Evolutionary conservation across 2,797 vertebrate genomes (phyloP), one percentile per base, ranked within the genome.

Genomic region (Limnodromus scolopaceus): DNA sequence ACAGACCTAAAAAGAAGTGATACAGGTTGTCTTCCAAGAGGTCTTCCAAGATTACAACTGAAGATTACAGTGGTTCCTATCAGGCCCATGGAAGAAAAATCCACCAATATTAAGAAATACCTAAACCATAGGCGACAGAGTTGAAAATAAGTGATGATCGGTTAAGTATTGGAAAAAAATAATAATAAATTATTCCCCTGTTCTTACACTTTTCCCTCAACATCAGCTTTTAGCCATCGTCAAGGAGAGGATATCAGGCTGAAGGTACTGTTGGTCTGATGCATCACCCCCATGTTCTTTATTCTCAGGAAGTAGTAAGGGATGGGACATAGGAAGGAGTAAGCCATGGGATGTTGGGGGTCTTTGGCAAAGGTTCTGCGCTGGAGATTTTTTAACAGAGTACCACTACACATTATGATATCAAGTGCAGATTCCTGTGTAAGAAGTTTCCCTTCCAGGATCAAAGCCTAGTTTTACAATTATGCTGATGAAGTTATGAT

Each of bases 401-500:
- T 48, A 55, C 11, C 3, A 66, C 10, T 22, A 36, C 23, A 20
- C 51, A 53, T n/a, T 55, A 78, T 13, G 23, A 36, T 69, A 72
- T 68, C 30, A 46, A 61, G 28, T 46, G 81, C 30, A 78, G n/a
- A 48, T 48, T 54, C 51, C 38, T 63, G 14, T 65, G 17, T 65
- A 51, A 91, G 49, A 87, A 93, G 46, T 43, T 89, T 96, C 1
- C 36, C 22, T 86, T 77, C 49, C 53, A 86, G n/a, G 43, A 93
- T 82, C 41, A 91, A 86, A 88, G 43, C 20, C 54, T 81, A 51
- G 20, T 66, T 89, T 87, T 87, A 66, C 66, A 89, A 27, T 92
- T 90, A 91, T 79, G 65, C 48, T 92, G 75, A 89, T 92, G 87
- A 89, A 93, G 69, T 49, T 61, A 68, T 81, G 87, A 76, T 94